phyloP scores from a whole-genome alignment of 2,113 vertebrate species.

The Ahaetulla prasina region DNA sequence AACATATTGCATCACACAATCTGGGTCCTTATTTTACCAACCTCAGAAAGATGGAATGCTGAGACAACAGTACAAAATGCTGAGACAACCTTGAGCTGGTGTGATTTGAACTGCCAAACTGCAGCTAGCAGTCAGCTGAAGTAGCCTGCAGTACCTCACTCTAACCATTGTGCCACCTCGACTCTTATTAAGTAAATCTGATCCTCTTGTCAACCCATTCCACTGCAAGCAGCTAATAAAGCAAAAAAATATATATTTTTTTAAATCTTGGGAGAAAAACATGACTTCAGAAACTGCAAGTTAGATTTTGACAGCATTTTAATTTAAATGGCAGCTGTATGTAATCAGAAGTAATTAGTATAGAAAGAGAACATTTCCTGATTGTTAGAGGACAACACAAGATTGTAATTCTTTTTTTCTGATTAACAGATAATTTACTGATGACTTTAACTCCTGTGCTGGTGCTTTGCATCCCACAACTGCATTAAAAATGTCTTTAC shows the following conservation, averaged over 20 bases:
- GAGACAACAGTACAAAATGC: no score
- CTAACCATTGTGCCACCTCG: no score
- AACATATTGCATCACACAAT: no score
- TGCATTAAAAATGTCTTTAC: background rate
- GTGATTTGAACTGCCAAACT: no score
- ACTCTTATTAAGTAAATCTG: background rate
- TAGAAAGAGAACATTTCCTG: background rate
- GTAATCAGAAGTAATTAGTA: background rate
- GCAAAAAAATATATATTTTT: no score
- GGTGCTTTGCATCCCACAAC: background rate
- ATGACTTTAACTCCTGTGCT: background rate
- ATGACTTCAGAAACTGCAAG: background rate
- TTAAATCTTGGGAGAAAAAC: background rate
- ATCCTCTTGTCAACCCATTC: background rate
- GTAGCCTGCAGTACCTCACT: no score
- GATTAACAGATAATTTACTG: background rate
- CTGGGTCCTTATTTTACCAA: no score
- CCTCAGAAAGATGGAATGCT: no score
- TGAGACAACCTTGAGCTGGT: no score
- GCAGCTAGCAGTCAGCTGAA: no score
- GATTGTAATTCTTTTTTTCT: background rate
- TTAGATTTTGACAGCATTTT: background rate
- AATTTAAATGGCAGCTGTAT: background rate
- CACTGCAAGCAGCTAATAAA: background rate
- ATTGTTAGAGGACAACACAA: background rate